These are phyloP conservation scores for Helicolenus hilgendorfi DNA, from an alignment of 2,797 vertebrate species.

Conservation along the genomic window DNA sequence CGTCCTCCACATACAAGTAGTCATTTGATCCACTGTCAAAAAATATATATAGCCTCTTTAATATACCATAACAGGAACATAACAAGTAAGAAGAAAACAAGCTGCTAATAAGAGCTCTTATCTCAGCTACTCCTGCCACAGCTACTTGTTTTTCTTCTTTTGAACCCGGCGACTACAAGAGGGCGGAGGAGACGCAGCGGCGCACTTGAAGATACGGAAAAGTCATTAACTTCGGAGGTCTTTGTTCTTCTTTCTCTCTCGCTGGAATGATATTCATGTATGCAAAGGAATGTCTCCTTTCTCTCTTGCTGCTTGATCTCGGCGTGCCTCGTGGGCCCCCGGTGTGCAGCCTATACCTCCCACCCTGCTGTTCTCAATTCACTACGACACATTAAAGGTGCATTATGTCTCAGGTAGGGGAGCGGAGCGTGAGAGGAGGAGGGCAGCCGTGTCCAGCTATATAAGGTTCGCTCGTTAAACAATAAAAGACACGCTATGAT, in stretches of 20 bases:
- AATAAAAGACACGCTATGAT: constrained; percentile 3
- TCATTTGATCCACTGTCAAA: not conserved
- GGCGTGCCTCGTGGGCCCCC: constrained; percentile 61
- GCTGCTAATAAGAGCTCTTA: not conserved
- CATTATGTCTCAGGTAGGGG: constrained; percentile 40
- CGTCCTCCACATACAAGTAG: not conserved
- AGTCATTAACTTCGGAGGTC: constrained; percentile 59
- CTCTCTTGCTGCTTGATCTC: constrained; percentile 66
- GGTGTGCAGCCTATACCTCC: constrained; percentile 63
- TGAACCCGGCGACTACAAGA: not conserved
- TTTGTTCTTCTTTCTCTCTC: constrained; percentile 58
- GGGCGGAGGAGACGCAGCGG: not conserved
- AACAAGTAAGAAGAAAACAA: not conserved
- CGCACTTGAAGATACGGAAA: constrained; percentile 39
- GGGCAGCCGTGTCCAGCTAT: not conserved
- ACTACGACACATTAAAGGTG: constrained; percentile 70
- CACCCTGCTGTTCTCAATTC: constrained; percentile 65
- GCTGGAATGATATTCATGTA: constrained; percentile 81
- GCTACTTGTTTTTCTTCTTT: constrained; percentile 27
- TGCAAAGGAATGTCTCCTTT: constrained; percentile 77
- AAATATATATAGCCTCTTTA: not conserved
- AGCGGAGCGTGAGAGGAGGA: constrained; percentile 5
- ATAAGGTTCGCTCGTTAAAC: not conserved
- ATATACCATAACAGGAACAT: not conserved
- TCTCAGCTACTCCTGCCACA: not conserved